Conservation (phyloP, 2,797 vertebrate genomes). For the Antennarius maculatus region DNA sequence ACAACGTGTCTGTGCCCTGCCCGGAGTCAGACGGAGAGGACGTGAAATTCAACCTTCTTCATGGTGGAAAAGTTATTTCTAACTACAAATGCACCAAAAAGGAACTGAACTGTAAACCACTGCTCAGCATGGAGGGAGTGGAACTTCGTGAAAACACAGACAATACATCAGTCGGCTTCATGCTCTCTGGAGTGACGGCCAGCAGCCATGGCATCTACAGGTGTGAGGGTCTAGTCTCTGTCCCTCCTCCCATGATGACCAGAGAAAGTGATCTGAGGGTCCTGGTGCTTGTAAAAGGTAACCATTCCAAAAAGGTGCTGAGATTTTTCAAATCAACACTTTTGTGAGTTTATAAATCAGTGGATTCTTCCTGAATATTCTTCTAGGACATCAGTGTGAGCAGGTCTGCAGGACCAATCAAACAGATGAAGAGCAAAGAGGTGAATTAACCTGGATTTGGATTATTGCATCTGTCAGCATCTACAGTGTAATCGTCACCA, state of each 20-base stretch:
- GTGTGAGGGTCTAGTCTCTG: constrained; percentile 14
- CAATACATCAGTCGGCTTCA: neutral
- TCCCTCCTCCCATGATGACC: constrained; percentile 55
- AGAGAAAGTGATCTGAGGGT: accelerated
- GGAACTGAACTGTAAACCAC: accelerated
- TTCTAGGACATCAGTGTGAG: constrained; percentile 22
- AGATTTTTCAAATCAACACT: neutral
- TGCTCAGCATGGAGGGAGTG: accelerated
- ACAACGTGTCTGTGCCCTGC: constrained; percentile 45
- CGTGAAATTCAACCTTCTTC: constrained; percentile 2
- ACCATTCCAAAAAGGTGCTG: neutral
- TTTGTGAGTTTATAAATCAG: neutral
- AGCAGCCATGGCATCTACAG: constrained; percentile 37
- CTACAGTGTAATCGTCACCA: constrained; percentile 57
- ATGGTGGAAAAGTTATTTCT: accelerated
- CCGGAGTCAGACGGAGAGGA: accelerated
- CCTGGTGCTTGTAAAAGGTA: constrained; percentile 62
- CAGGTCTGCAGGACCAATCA: accelerated
- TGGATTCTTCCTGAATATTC: neutral
- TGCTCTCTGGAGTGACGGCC: neutral
- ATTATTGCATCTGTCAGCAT: neutral
- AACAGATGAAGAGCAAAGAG: accelerated
- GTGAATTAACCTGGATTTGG: constrained; percentile 38
- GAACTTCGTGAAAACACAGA: accelerated
- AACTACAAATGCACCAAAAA: accelerated